Conservation (phyloP, 2,113 vertebrate species). For the Leiothrix lutea region DNA sequence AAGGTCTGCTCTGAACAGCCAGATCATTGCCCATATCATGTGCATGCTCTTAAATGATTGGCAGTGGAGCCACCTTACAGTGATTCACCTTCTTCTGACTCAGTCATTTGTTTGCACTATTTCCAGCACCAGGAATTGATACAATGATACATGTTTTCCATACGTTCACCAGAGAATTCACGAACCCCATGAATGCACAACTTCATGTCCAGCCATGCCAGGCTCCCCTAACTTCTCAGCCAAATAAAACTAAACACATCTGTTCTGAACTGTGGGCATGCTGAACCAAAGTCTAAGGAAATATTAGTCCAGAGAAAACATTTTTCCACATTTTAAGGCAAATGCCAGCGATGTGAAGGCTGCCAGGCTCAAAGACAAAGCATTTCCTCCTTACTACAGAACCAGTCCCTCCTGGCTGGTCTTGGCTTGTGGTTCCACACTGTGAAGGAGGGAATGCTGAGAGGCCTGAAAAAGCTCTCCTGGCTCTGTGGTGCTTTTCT, state of each 20-base stretch:
- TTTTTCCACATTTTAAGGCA: background rate
- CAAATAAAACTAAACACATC: background rate
- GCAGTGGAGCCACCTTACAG: background rate
- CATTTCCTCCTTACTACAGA: background rate
- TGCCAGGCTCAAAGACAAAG: background rate
- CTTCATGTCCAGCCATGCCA: background rate
- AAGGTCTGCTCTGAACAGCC: background rate
- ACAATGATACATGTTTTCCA: constrained; percentile 2
- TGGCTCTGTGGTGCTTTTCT: background rate
- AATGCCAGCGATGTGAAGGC: background rate
- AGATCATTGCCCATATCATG: background rate
- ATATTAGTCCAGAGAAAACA: background rate
- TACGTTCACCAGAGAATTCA: background rate
- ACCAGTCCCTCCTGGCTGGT: background rate
- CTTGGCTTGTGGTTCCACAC: background rate
- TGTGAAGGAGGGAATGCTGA: background rate
- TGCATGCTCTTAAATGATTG: background rate
- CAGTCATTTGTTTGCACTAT: background rate
- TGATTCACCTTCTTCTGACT: constrained; percentile 49
- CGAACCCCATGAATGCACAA: background rate
- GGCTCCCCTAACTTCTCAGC: background rate
- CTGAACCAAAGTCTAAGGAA: background rate
- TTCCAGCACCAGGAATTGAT: background rate
- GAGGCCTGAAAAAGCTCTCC: background rate
- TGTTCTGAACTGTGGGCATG: background rate